phyloP scores from a whole-genome alignment of 2,113 vertebrate genomes.

The Nycticorax nycticorax region DNA sequence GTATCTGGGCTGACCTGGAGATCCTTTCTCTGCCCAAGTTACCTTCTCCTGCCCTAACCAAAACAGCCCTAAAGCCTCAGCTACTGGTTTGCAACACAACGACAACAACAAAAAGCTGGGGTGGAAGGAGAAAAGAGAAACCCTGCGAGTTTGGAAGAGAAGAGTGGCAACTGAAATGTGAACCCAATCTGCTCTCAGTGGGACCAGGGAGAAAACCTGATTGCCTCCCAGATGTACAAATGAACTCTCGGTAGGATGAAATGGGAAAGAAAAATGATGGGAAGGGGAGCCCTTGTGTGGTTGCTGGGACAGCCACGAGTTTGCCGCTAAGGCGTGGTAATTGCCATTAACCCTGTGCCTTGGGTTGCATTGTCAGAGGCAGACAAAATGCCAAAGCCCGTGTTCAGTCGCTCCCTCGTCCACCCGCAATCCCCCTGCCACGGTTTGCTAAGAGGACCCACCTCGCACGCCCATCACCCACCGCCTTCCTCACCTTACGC shows the following conservation, averaged over 20 bases:
- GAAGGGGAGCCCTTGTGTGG: background rate
- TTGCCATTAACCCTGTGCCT: background rate
- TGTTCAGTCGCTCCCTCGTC: background rate
- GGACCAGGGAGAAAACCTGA: background rate
- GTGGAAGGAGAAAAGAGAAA: background rate
- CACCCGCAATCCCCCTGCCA: fast-evolving
- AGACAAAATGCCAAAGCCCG: background rate
- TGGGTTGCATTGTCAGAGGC: background rate
- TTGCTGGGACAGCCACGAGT: background rate
- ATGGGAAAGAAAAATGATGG: background rate
- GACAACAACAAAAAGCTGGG: background rate
- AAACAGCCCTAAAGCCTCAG: background rate
- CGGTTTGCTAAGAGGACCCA: background rate
- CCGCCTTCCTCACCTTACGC: background rate
- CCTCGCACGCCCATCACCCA: fast-evolving
- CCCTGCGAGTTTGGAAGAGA: background rate
- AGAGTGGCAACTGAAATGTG: background rate
- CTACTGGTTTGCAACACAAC: background rate
- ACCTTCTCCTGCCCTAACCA: background rate
- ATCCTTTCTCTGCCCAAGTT: background rate
- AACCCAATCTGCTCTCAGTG: background rate
- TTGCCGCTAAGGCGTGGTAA: background rate
- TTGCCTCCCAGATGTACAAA: background rate
- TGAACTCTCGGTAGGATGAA: background rate
- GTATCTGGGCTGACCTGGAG: background rate